Percentiles rank a stretch among this genome's conserved stretches.
These are phyloP conservation scores for Scartelaos histophorus DNA, from an alignment of 2,113 vertebrate species.

Conservation along the genomic window DNA sequence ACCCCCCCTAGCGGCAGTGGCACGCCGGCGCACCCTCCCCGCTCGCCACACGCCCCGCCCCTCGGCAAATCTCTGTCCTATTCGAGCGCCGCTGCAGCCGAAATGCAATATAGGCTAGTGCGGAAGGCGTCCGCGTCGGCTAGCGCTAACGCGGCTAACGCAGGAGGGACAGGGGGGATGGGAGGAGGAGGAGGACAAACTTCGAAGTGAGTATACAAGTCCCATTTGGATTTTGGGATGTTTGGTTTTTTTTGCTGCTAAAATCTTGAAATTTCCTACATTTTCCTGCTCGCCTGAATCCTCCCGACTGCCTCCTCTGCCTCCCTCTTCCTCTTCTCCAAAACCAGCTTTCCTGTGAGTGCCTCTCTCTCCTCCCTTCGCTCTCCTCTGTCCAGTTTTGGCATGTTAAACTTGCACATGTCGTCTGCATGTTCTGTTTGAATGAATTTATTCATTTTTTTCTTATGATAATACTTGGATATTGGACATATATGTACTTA, in stretches of 20 bases:
- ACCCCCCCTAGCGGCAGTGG: slow-evolving; percentile 55
- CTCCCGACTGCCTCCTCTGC: slow-evolving; percentile 56
- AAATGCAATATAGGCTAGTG: slow-evolving; percentile 81
- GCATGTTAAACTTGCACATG: not conserved
- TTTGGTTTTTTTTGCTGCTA: slow-evolving; percentile 46
- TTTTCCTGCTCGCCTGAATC: slow-evolving; percentile 56
- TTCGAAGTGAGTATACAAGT: slow-evolving; percentile 76
- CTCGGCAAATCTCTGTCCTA: slow-evolving; percentile 90
- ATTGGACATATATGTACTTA: no score
- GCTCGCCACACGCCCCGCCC: slow-evolving; percentile 74
- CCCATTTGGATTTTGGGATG: slow-evolving; percentile 38
- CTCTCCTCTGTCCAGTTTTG: slow-evolving; percentile 30
- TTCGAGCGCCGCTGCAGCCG: slow-evolving; percentile 82
- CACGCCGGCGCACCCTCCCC: slow-evolving; percentile 58
- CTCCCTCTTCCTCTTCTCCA: slow-evolving; percentile 35
- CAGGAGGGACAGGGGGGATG: slow-evolving; percentile 48
- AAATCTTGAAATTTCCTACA: slow-evolving; percentile 32
- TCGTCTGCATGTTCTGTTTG: not conserved
- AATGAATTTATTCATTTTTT: not conserved
- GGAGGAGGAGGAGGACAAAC: slow-evolving; percentile 62
- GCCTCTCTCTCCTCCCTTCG: slow-evolving; percentile 48
- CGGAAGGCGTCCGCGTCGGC: slow-evolving; percentile 76
- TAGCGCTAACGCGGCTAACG: slow-evolving; percentile 61
- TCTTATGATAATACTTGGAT: no score
- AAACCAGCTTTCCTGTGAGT: slow-evolving; percentile 71